These are phyloP conservation scores for Polyergus mexicanus DNA, from an alignment of 1,140 invertebrate species.

Conservation along the genomic window DNA sequence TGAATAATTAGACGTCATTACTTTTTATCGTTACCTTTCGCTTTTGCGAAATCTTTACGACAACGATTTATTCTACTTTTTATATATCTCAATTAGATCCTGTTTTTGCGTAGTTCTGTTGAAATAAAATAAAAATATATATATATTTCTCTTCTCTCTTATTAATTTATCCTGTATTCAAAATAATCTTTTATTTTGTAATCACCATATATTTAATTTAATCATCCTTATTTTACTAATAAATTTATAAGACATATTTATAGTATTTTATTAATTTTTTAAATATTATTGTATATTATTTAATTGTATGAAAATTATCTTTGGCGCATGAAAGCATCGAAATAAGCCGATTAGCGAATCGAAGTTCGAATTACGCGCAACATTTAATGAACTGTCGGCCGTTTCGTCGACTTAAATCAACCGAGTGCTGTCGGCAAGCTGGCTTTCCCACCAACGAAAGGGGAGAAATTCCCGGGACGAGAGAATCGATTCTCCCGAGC, in stretches of 20 bases:
- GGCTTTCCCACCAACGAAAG: constrained; percentile 50
- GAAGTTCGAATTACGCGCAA: not conserved
- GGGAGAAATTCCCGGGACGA: constrained; percentile 24
- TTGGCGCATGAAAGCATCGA: not conserved
- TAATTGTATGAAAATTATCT: not conserved
- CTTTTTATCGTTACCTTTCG: constrained; percentile 12
- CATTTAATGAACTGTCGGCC: constrained; percentile 41
- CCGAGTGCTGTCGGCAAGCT: constrained; percentile 29
- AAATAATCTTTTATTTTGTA: not conserved
- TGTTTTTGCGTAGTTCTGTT: not conserved
- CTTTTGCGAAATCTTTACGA: not conserved
- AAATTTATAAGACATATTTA: not conserved
- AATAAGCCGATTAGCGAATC: constrained; percentile 38
- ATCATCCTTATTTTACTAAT: not conserved
- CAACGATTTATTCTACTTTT: constrained; percentile 9
- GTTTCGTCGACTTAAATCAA: constrained; percentile 48
- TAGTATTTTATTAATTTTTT: too few relatives aligned
- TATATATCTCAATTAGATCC: not conserved
- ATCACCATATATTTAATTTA: not conserved
- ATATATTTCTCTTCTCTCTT: not conserved
- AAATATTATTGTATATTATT: not conserved
- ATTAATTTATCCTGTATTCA: too few relatives aligned
- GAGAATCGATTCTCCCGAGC: constrained; percentile 61
- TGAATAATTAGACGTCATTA: constrained; percentile 18
- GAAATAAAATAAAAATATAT: not conserved